Evolutionary conservation across 2,797 vertebrate species (phyloP), one percentile per base, ranked within the genome.

Genomic region (Macrochelys suwanniensis): DNA sequence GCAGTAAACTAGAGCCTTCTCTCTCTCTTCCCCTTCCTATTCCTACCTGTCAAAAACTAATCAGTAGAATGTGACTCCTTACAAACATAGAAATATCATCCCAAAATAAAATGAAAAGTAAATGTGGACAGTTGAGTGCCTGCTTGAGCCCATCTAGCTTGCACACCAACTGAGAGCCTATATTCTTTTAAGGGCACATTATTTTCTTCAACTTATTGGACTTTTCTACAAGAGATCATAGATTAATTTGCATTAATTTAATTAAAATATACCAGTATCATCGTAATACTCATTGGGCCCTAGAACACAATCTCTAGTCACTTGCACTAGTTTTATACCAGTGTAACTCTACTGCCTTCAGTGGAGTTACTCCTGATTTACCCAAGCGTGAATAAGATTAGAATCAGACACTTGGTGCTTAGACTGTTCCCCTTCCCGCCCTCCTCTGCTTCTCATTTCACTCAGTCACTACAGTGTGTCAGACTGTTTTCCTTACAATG

Each of bases 351-450:
- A 61, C 19, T 10, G n/a, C 16, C 42, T 25, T 0, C 21, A 0
- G 1, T 42, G n/a, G 61, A 21, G 74, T 59, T 15, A 17, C 71
- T 56, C 51, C 23, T 89, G 0, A 0, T 84, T 77, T 82, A 4
- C 31, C 37, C 45, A 42, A 45, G 21, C 11, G 50, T 37, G 23
- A n/a, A 54, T 1, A 0, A 1, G 47, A 13, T 23, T 42, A 2
- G 28, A 11, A 25, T 25, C 49, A 1, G 9, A 11, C 3, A 2
- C 74, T 28, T 65, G 11, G 7, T 37, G 74, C 61, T 79, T 16
- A 1, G 3, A 1, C 6, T 3, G 56, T 9, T 54, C 31, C 3
- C 65, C 1, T 68, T 16, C n/a, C 25, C 23, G 56, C 5, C 23
- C 11, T 12, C 45, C 2, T 25, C 68, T 1, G 1, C 28, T 6